Base-by-base conservation (phyloP, 2,888 invertebrate species). In the Desoria tigrina region DNA sequence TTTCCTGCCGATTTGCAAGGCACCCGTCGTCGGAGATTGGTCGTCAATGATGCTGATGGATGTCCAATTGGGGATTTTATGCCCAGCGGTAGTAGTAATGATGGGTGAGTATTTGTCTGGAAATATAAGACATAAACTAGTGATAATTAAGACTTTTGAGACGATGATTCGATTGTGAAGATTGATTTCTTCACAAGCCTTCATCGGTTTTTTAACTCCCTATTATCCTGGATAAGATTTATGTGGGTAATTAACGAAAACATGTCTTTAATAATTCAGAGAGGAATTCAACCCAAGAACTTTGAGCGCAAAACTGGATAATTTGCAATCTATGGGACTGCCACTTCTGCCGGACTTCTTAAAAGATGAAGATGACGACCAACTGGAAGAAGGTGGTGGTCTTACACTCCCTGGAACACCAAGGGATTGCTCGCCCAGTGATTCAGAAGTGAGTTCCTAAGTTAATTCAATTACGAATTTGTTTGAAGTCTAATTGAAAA, bases 331-430 rank as follows among this genome's bases (percentile, higher is more conserved):
- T 24, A 54, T 71, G 42, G 73, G 69, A 18, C 57, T 76, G 11
- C 70, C 76, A 2, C 71, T 71, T 21, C 57, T 76, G 7, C 70
- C 76, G 2, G 72, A 72, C 26, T 57, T 74, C 42, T 63, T 76
- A 32, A 66, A 66, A 18, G 57, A 66, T 55, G 60, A 69, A 28
- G 70, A 70, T 61, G 72, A 70, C 26, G 72, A 72, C 28, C 71
- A 73, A 21, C 51, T 72, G 18, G 70, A 73, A 45, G 76, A 73
- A 55, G 74, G 74, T 16, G 71, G 69, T 42, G 76, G 76, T 26
- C 68, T 73, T n/a, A 74, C 76, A 6, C 66, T 76, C 26, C 76
- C 76, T 23, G 74, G 71, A 1, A 74, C 76, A n/a, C 76, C 76
- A 26, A 57, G 70, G 28, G 76, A 76, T 27, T 72, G 73, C 7